Evolutionary conservation across 2,797 vertebrate genomes (phyloP), one percentile per base, ranked within the genome.

Genomic region (Acanthiza pusilla): DNA sequence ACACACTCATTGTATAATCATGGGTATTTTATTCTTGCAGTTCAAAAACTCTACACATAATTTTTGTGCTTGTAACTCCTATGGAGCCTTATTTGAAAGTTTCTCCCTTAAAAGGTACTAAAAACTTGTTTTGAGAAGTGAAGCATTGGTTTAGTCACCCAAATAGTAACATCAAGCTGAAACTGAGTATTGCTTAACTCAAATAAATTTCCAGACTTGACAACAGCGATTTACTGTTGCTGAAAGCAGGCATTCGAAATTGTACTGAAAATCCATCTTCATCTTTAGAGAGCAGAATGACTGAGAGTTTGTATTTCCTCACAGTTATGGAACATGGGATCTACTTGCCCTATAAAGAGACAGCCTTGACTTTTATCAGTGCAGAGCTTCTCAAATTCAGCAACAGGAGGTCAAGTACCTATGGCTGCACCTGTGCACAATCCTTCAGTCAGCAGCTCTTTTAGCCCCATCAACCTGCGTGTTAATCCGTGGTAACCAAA

Each of bases 71-170:
- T 83, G 29, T 25, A 91, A 68, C 65, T 77, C 21, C 14, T 68
- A 3, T 50, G 45, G 61, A 15, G 22, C 10, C 25, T 18, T 40
- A 88, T 47, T 77, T 74, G 53, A 61, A 92, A 93, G 72, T 77
- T 89, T 92, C 70, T 95, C 55, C 93, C 91, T 89, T 93, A 93
- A 91, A 94, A 95, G 94, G 91, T 61, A 85, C 54, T 85, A 74
- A 80, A 91, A 89, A 54, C 45, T 93, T 93, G 72, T 83, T 89
- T 65, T 54, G 89, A 89, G 79, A 95, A 88, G 38, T 25, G 58
- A 94, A 92, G 62, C 68, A 68, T 11, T 62, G 47, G 53, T 94
- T 94, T 85, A 91, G 85, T 91, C 85, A 93, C 53, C 25, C 73
- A 43, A 93, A 85, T 62, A 88, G 54, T 70, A 92, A 87, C 20